Percentiles rank a stretch among this genome's conserved stretches.
Evolutionary conservation across 92 coral and sea anemone genomes (phyloP).

Genomic region (Actinernus sp.): DNA sequence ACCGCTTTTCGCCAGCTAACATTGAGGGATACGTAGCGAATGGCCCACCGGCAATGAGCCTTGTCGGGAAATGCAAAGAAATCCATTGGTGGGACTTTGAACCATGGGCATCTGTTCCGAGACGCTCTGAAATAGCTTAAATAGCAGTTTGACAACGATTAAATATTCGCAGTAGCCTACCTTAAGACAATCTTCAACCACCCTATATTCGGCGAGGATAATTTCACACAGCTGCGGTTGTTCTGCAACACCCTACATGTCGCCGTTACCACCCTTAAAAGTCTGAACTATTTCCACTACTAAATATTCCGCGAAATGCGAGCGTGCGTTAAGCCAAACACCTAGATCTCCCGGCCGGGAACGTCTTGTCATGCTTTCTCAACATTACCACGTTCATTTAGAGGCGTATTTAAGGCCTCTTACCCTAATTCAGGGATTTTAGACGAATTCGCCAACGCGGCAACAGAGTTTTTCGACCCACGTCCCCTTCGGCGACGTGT

Average conservation of each 20-base stretch:
- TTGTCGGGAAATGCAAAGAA: conserved; percentile 30
- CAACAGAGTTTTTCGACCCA: conserved; percentile 27
- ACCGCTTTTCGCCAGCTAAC: no score
- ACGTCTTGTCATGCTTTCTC: no score
- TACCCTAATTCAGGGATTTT: no score
- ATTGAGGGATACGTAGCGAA: conserved; percentile 38
- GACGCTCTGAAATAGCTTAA: no score
- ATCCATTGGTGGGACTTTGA: conserved; percentile 21
- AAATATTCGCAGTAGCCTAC: not conserved
- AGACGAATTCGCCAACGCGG: no score
- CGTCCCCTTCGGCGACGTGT: conserved; percentile 34
- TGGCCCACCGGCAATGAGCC: conserved; percentile 44
- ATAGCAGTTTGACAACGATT: no score
- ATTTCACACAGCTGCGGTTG: conserved; percentile 20
- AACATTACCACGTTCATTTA: no score
- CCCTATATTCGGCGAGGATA: conserved; percentile 19
- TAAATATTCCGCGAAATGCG: conserved; percentile 45
- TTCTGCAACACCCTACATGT: no score
- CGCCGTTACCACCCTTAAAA: conserved; percentile 9
- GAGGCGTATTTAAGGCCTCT: no score
- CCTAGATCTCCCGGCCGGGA: conserved; percentile 2
- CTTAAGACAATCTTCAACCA: not conserved
- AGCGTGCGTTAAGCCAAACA: conserved; percentile 5
- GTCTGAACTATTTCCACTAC: conserved; percentile 31
- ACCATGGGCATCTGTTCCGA: no score